Evolutionary conservation across 2,797 vertebrate genomes (phyloP).

Genomic region (Phoebastria nigripes): DNA sequence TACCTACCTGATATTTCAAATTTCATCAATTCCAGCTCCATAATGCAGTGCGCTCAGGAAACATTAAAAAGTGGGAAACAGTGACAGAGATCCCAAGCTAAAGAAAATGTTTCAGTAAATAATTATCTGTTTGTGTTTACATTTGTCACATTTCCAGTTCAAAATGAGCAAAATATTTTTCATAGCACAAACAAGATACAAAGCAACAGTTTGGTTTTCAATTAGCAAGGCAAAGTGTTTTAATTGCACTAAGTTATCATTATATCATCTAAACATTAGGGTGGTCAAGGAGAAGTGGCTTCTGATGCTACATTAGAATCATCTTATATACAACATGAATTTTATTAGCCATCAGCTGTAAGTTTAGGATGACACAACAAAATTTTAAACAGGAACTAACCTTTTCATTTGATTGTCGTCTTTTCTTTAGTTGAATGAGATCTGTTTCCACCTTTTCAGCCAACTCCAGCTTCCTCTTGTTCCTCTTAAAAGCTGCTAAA

Average conservation of each 20-base stretch:
- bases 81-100: constrained; percentile 54
- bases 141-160: background rate
- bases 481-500: constrained; percentile 97
- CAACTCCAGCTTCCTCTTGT: constrained; percentile 97
- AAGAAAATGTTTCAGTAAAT: constrained; percentile 50
- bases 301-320: background rate
- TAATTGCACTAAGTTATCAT: background rate
- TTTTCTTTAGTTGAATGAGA: constrained; percentile 89
- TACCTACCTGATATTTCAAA: constrained; percentile 67
- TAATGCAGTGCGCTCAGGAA: constrained; percentile 14
- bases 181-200: background rate
- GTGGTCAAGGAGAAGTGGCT: background rate
- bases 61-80: constrained; percentile 53
- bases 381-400: constrained; percentile 75
- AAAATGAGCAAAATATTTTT: background rate
- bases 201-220: background rate
- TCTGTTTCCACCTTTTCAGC: constrained; percentile 94
- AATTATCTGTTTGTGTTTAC: constrained; percentile 28
- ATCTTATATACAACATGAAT: background rate
- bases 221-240: background rate
- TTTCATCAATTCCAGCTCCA: constrained; percentile 57
- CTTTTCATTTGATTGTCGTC: constrained; percentile 93
- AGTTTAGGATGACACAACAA: background rate
- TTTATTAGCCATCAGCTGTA: background rate
- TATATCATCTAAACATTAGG: background rate